Evolutionary conservation across 2,797 vertebrate species (phyloP), one percentile per base, ranked within the genome.

Genomic region (Eulemur coronatus): DNA sequence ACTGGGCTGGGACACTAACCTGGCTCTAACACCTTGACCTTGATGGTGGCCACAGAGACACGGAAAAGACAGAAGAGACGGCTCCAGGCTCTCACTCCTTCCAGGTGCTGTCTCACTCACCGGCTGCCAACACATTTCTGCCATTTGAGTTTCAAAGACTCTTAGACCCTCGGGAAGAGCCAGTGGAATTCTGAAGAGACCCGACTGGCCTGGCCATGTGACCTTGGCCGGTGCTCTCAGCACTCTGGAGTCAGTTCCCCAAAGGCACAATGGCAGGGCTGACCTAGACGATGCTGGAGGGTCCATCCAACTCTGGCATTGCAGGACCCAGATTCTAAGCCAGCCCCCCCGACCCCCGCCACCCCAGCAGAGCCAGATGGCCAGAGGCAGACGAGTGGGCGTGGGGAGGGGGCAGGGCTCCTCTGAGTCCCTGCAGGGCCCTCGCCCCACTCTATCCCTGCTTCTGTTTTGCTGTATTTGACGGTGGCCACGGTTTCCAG

Each of bases 391-490:
- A 6, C 86, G 35, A 78, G 92, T 97, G 96, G 87, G 92, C 5
- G 30, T 22, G 20, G 89, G 91, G 69, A 10, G 92, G 96, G 95
- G 81, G 78, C 89, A 75, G 85, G 89, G 93, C 80, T 72, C 84
- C 92, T 91, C 82, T 85, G 85, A 94, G 46, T 76, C 93, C 94
- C 92, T 4, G 0, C 18, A 18, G 48, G 73, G 95, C 79, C 91
- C 93, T 94, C 33, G 4, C 85, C 84, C 88, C 35, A 0, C 94
- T 98, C 94, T 94, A 88, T 96, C 97, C 97, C 97, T 73, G 6
- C 94, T 96, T 96, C 97, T 87, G 97, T 98, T 97, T 97, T 96
- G 97, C 96, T 98, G 96, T 97, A 96, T 97, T 97, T 95, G 98
- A 98, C 67, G 59, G 85, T 97, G 96, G 96, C 97, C 97, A 95